Evolutionary conservation across 1,140 invertebrate genomes (phyloP).

Genomic region (Chironomus striatipennis): DNA sequence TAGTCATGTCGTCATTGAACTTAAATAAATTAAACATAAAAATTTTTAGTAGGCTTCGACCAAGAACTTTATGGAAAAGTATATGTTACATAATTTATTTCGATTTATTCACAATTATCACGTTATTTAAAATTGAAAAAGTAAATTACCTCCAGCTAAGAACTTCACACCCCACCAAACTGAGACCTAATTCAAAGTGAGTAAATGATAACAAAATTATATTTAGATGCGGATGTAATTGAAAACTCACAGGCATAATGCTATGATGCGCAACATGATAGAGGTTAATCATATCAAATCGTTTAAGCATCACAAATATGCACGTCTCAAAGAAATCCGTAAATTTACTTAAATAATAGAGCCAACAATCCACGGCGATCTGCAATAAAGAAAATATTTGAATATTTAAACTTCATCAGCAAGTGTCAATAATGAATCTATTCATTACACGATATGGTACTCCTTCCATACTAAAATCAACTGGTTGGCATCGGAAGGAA

Average conservation of each 20-base stretch:
- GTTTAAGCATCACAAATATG: neutral
- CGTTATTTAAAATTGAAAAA: neutral
- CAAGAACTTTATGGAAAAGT: neutral
- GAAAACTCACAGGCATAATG: neutral
- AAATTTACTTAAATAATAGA: constrained; percentile 15
- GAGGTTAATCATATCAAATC: constrained; percentile 4
- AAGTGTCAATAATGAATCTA: neutral
- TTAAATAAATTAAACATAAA: too few relatives aligned
- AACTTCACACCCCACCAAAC: constrained; percentile 7
- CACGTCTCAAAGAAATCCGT: constrained; percentile 5
- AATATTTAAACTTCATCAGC: neutral
- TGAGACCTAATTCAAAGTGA: neutral
- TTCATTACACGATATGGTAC: neutral
- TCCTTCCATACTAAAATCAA: constrained; percentile 44
- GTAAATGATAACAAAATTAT: neutral
- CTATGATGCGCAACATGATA: neutral
- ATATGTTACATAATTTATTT: neutral
- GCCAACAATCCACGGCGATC: constrained; percentile 1
- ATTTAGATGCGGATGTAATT: neutral
- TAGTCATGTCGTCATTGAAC: too few relatives aligned
- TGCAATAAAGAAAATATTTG: neutral
- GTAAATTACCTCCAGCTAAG: neutral
- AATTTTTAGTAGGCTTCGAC: too few relatives aligned
- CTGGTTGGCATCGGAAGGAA: constrained; percentile 80
- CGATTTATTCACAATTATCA: neutral